Evolutionary conservation across 30 jellyfish, hydroid and myxozoan genomes (phyloP).

Genomic region (Aurelia aurita complex sp. Pacific): DNA sequence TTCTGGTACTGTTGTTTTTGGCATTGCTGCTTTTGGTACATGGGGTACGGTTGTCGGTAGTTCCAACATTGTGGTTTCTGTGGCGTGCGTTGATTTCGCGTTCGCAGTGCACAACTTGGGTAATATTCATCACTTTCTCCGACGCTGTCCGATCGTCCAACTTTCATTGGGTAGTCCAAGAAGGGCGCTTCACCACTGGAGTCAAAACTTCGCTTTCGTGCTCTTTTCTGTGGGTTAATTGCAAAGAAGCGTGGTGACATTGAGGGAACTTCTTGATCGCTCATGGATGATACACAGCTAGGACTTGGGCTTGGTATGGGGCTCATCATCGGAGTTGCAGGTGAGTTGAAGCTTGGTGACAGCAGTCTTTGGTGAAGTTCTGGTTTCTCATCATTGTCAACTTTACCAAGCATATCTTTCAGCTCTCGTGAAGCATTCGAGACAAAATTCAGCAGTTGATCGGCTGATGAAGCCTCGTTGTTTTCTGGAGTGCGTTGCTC

Average conservation of each 20-base stretch:
- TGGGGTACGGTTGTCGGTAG: neutral
- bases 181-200: constrained; percentile 37
- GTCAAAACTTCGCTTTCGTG: constrained; percentile 51
- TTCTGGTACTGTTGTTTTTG: neutral
- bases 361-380: neutral
- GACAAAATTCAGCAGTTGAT: constrained; percentile 50
- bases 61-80: neutral
- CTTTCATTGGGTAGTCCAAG: constrained; percentile 33
- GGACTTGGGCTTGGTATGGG: constrained; percentile 74
- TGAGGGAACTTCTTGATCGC: constrained; percentile 74
- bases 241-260: constrained; percentile 63
- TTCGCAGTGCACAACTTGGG: constrained; percentile 23
- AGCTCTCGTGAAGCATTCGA: constrained; percentile 68
- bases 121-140: constrained; percentile 63
- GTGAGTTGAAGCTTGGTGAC: constrained; percentile 12
- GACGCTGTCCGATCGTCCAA: constrained; percentile 63
- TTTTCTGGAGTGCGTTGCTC: neutral
- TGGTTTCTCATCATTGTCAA: constrained; percentile 11
- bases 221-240: constrained; percentile 33
- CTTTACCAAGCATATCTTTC: constrained; percentile 61
- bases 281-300: constrained; percentile 51
- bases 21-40: neutral
- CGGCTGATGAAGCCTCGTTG: constrained; percentile 15
- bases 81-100: neutral
- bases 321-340: constrained; percentile 50